Base-by-base conservation (phyloP, 2,888 invertebrate species). In the Panopea generosa region DNA sequence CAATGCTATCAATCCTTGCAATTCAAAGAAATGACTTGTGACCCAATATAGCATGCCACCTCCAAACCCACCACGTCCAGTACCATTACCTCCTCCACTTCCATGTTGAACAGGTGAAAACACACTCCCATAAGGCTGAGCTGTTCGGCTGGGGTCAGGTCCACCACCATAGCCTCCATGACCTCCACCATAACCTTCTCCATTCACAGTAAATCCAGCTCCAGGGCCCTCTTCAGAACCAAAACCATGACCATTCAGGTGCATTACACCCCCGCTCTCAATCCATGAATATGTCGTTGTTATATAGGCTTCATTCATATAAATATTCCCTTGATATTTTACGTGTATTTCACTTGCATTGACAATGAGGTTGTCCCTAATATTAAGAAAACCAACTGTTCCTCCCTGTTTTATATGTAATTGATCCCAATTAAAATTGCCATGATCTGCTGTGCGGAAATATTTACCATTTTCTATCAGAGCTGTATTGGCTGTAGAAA, bases 161-260 rank as follows among this genome's bases (percentile, higher is more conserved):
- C 84, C 83, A 53, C 89, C 87, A 33, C 89, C 89, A 69, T 84
- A 81, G 0, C 89, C 89, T 18, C 89, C 89, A 82, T 87, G 86
- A n/a, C 79, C 77, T 4, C 86, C 88, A 18, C 88, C 88, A 67
- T 84, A 84, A 16, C 88, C 88, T 50, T 76, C 69, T 4, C 71
- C 67, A 56, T 59, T 57, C 0, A 68, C 22, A 7, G 86, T 87
- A 9, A 7, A 20, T n/a, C 89, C 89, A 22, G 84, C 79, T 0
- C 87, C 85, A 9, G 55, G 61, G 0, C 89, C 89, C 1, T 50
- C 11, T 53, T 84, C 85, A 9, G 84, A 47, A 14, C 26, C 29
- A 59, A 79, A 43, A 4, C 89, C 89, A 57, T 78, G 80, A 2
- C 85, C 86, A 75, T 89, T 85, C 18, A 88, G 68, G 52, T 88